Conservation (phyloP, 2,797 vertebrate genomes). For the Poeciliopsis infans region DNA sequence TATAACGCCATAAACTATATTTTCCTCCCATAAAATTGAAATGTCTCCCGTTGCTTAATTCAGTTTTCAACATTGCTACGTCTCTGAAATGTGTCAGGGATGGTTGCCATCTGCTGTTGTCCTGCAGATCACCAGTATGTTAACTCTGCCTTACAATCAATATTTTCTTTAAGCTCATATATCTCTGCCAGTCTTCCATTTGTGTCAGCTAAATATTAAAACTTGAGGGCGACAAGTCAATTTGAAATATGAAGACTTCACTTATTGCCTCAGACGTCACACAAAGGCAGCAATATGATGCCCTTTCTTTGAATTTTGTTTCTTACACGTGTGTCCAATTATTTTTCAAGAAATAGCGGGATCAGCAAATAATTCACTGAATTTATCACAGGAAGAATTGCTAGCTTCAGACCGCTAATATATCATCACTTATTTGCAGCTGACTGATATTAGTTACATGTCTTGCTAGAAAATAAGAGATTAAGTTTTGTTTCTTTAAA, state of each 20-base stretch:
- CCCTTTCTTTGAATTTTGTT: conserved; percentile 27
- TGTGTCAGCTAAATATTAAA: conserved; percentile 57
- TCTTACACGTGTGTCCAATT: conserved; percentile 41
- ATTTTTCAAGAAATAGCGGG: conserved; percentile 34
- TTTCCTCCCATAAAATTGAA: conserved; percentile 49
- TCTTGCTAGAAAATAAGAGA: conserved; percentile 18
- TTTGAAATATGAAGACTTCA: conserved; percentile 54
- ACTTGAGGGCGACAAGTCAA: conserved; percentile 31
- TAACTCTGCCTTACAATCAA: conserved; percentile 56
- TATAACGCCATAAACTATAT: conserved; percentile 63
- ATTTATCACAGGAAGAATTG: conserved; percentile 20
- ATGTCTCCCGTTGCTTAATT: conserved; percentile 35
- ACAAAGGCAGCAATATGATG: conserved; percentile 36
- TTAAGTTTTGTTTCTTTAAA: conserved; percentile 41
- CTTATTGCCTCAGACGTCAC: conserved; percentile 67
- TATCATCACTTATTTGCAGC: conserved; percentile 17
- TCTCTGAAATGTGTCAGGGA: conserved; percentile 20
- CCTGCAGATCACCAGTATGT: conserved; percentile 37
- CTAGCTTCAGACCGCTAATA: conserved; percentile 15
- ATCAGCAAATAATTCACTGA: background rate
- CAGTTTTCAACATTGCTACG: conserved; percentile 33
- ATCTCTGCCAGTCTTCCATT: conserved; percentile 42
- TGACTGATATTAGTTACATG: conserved; percentile 8
- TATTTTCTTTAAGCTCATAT: conserved; percentile 63
- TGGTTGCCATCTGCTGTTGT: conserved; percentile 55